Evolutionary conservation across 2,797 vertebrate genomes (phyloP), one percentile per base, ranked within the genome.

Genomic region (Gymnocypris eckloni): DNA sequence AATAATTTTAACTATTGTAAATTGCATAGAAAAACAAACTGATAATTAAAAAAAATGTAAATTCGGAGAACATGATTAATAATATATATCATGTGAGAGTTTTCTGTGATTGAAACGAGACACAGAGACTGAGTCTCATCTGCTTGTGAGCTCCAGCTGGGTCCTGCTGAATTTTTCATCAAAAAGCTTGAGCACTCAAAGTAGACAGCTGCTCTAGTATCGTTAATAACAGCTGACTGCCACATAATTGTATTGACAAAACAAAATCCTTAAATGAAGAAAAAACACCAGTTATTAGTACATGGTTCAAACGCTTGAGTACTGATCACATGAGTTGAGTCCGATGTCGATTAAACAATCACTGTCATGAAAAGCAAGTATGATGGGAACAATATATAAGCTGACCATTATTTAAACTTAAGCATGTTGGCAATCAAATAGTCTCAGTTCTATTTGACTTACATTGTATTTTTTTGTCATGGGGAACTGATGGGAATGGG

Each of bases 101-200:
- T 67, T 39, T 77, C n/a, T 41, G 37, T 48, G 22, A 80, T 41
- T 43, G 39, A 59, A 69, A 48, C 71, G 64, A 37, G 37, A 61
- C 59, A 59, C 45, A 50, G 25, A 87, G 77, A 61, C 48, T 6
- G 66, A 70, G 64, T 69, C 67, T 83, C 86, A 84, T 84, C 82
- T 82, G 82, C 43, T 75, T 25, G 25, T 75, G 69, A 82, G 82
- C 67, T 84, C 81, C 87, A 89, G 90, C 73, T 89, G 89, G 89
- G 80, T 87, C 50, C 82, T 86, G 85, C 54, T 89, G 73, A 72
- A 90, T 86, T 83, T 86, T 85, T 89, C 75, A 91, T 86, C 85
- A 86, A 85, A 89, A 71, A 86, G 67, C 84, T 89, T 86, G 79
- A 87, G 25, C 41, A 22, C 72, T 76, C 73, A 76, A 88, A 78